A percentile compares a stretch with the other conserved stretches of the same genome.
Evolutionary conservation across 2,888 invertebrate species (phyloP).

Genomic region (Tigriopus californicus): DNA sequence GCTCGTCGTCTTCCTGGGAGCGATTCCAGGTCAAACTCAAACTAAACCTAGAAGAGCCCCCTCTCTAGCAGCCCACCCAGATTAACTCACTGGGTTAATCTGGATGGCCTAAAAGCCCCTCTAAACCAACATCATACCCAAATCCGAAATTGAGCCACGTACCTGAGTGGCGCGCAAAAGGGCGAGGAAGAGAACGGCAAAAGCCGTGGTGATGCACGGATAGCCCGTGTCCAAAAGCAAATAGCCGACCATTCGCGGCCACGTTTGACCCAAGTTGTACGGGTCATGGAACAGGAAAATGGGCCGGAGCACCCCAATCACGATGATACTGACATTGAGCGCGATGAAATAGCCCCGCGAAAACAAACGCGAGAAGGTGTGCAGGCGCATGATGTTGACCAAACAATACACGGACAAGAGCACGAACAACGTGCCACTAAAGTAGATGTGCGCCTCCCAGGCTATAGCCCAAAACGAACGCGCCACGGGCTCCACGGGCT

Average conservation of each 20-base stretch:
- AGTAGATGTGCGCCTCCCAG: slow-evolving; percentile 78
- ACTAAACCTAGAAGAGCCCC: too few species aligned
- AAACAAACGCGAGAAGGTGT: slow-evolving; percentile 41
- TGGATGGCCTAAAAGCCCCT: too few species aligned
- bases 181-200: slow-evolving; percentile 67
- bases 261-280: slow-evolving; percentile 63
- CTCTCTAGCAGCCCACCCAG: too few species aligned
- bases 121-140: too few species aligned
- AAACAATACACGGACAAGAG: slow-evolving; percentile 64
- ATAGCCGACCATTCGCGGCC: slow-evolving; percentile 56
- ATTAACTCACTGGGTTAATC: too few species aligned
- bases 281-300: slow-evolving; percentile 78
- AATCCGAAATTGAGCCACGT: slow-evolving; percentile 24
- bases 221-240: slow-evolving; percentile 64
- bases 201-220: slow-evolving; percentile 70
- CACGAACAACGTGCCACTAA: slow-evolving; percentile 64
- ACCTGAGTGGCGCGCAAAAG: slow-evolving; percentile 51
- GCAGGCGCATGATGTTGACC: slow-evolving; percentile 64
- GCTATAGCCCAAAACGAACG: slow-evolving; percentile 48
- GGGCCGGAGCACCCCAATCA: slow-evolving; percentile 38
- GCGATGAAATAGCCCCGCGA: slow-evolving; percentile 25
- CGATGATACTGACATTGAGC: neutral
- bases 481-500: slow-evolving; percentile 28
- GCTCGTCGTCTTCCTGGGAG: too few species aligned
- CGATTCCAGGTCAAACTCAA: too few species aligned